A percentile compares a stretch with the other conserved stretches of the same genome.
Conservation (phyloP, 2,797 vertebrate species). For the Molothrus aeneus region DNA sequence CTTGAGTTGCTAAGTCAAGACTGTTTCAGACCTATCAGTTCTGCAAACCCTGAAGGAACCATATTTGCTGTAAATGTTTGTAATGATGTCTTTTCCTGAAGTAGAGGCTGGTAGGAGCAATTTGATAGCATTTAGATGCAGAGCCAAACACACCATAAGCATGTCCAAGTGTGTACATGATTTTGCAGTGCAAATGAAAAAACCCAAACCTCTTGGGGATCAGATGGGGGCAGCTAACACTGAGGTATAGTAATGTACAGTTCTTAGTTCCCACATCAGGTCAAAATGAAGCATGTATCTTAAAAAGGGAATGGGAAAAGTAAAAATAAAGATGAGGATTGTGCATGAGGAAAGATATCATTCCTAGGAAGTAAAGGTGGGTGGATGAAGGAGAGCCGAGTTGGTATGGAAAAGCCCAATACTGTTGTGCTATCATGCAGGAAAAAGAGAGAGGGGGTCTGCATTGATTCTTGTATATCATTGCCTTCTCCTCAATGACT, state of each 20-base stretch:
- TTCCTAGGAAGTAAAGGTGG: background rate
- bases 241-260: background rate
- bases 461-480: slow-evolving; percentile 52
- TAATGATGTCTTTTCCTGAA: background rate
- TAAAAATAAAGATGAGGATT: background rate
- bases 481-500: slow-evolving; percentile 40
- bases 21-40: background rate
- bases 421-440: background rate
- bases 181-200: background rate
- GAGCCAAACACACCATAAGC: background rate
- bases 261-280: background rate
- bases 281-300: background rate
- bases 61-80: background rate
- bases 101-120: background rate
- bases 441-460: background rate
- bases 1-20: background rate
- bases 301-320: background rate
- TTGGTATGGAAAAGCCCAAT: background rate
- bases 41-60: background rate
- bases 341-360: background rate
- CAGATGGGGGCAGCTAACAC: background rate
- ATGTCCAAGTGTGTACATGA: background rate
- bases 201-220: background rate
- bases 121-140: background rate
- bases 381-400: background rate